Evolutionary conservation across 2,888 invertebrate genomes (phyloP).

Genomic region (Phalera bucephala): DNA sequence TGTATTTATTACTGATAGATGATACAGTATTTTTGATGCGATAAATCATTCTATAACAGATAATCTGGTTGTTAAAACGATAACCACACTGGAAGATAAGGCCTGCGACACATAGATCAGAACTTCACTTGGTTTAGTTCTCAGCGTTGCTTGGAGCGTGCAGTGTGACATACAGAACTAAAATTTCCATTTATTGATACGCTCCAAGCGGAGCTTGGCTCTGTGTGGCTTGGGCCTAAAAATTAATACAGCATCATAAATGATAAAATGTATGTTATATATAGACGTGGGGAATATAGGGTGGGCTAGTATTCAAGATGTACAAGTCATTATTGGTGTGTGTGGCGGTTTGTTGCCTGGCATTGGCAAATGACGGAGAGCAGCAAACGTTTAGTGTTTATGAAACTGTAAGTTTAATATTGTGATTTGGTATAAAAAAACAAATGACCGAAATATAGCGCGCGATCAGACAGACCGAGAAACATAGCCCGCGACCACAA

Average conservation of each 20-base stretch:
- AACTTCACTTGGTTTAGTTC: background rate
- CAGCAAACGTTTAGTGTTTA: slow-evolving; percentile 9
- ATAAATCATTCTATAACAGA: background rate
- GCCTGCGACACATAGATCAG: no score
- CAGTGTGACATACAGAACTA: no score
- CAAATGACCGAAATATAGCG: no score
- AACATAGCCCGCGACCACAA: no score
- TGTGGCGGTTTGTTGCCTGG: slow-evolving; percentile 9
- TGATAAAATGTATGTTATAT: slow-evolving; percentile 24
- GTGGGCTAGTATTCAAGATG: slow-evolving; percentile 5
- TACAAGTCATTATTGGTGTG: slow-evolving; percentile 5
- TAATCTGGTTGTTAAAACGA: background rate
- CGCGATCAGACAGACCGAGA: no score
- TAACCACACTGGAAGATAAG: background rate
- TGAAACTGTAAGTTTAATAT: slow-evolving; percentile 23
- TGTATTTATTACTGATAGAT: no score
- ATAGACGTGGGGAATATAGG: slow-evolving; percentile 2
- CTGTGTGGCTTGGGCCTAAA: no score
- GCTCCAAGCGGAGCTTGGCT: no score
- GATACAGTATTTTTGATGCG: no score
- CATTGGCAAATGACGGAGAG: background rate
- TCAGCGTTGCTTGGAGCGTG: no score
- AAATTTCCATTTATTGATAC: no score
- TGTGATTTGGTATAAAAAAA: no score
- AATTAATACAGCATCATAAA: slow-evolving; percentile 8